These are phyloP conservation scores for Dexiosoma caninum DNA, from an alignment of 2,888 invertebrate genomes.

Conservation along the genomic window DNA sequence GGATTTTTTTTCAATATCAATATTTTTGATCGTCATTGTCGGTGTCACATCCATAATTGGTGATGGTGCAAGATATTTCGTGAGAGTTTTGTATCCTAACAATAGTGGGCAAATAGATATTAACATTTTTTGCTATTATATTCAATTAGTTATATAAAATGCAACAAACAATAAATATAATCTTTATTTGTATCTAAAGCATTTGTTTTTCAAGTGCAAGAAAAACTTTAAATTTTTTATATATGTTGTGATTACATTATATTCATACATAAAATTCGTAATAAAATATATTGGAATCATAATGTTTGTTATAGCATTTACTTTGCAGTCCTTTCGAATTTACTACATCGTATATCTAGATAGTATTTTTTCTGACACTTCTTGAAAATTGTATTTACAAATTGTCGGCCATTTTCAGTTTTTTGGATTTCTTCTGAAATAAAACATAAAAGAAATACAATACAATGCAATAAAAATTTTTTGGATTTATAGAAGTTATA, in stretches of 20 bases:
- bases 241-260: background rate
- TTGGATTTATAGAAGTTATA: background rate
- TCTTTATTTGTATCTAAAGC: too few relatives aligned
- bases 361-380: background rate
- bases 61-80: too few relatives aligned
- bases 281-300: conserved; percentile 25
- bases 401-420: conserved; percentile 72
- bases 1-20: too few relatives aligned
- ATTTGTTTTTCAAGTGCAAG: conserved; percentile 29
- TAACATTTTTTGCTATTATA: too few relatives aligned
- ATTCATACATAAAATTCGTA: conserved; percentile 6
- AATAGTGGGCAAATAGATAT: too few relatives aligned
- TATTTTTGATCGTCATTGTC: too few relatives aligned
- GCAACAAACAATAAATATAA: too few relatives aligned
- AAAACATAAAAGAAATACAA: background rate
- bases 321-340: background rate
- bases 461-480: background rate
- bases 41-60: too few relatives aligned
- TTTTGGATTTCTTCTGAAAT: conserved; percentile 73
- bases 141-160: too few relatives aligned
- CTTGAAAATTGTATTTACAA: conserved; percentile 63
- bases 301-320: background rate
- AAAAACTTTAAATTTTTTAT: background rate
- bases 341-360: background rate
- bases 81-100: too few relatives aligned